Evolutionary conservation across 2,888 invertebrate species (phyloP), one percentile per base, ranked within the genome.

Genomic region (Ophioninae sp.): DNA sequence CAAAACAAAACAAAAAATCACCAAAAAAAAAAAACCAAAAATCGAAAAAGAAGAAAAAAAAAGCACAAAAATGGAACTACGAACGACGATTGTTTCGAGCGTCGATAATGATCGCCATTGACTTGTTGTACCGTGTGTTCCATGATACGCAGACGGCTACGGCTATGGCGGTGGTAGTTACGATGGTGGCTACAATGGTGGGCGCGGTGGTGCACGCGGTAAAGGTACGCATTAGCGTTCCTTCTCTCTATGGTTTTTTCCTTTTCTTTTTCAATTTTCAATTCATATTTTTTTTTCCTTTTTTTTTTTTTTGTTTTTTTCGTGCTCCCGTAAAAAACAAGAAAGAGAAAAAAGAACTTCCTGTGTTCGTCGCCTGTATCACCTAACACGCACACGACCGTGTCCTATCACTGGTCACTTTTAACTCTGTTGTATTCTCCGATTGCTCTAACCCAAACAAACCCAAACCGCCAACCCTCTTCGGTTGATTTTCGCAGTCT

Each of bases 91-190:
- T 76, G 30, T 84, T 63, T 63, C 30, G 17, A 82, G 85, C 87
- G 80, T 87, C 79, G 81, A 88, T 88, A 90, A 87, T 90, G 87
- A 90, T 88, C 30, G 84, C 86, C 85, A 90, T 88, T 90, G 88
- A 91, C 87, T 92, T 81, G 89, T 91, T 90, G 87, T 90, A 91
- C 89, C 85, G 83, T 91, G 91, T 91, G 91, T 91, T 91, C 92
- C 93, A 91, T 93, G 92, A 91, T 92, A 92, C 91, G 93, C 94
- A 95, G 95, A 95, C 94, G 94, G 95, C 94, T 94, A 94, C 94
- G 97, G 96, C 95, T 97, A 96, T 95, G 96, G 96, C 95, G 95
- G 96, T 95, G 96, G 96, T 95, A 96, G 96, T 95, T 96, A 96
- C 95, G 96, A 97, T 94, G 96, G 96, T 95, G 97, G 97, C 95